Conservation (phyloP, 2,113 vertebrate genomes). For the Petrocephalus zakoni region DNA sequence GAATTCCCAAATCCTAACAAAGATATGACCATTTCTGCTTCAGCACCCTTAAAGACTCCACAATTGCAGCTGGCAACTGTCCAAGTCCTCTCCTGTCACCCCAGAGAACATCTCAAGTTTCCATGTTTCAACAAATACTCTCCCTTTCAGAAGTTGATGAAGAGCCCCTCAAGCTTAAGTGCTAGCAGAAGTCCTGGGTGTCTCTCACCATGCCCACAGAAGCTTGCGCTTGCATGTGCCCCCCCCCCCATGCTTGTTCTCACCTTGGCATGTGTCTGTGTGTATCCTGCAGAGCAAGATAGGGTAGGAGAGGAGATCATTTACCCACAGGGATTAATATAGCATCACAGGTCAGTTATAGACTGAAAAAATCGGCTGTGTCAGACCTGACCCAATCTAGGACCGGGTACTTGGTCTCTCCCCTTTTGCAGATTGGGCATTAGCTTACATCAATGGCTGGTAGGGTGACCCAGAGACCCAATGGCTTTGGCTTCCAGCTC, state of each 20-base stretch:
- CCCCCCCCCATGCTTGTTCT: not conserved
- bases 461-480: not conserved
- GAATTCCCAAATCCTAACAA: not conserved
- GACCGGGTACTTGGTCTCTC: not conserved
- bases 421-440: not conserved
- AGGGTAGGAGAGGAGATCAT: not conserved
- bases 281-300: not conserved
- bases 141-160: not conserved
- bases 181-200: not conserved
- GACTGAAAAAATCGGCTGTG: not conserved
- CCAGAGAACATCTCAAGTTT: not conserved
- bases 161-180: not conserved
- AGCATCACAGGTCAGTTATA: not conserved
- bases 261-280: not conserved
- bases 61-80: not conserved
- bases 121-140: not conserved
- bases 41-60: not conserved
- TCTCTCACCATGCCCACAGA: not conserved
- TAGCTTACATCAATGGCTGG: not conserved
- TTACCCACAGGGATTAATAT: not conserved
- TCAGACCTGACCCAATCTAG: not conserved
- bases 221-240: not conserved
- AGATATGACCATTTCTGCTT: not conserved
- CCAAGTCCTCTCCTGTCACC: not conserved
- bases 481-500: not conserved